These are phyloP conservation scores for Drosophila oshimai DNA, from an alignment of 1,140 invertebrate genomes.

Conservation along the genomic window DNA sequence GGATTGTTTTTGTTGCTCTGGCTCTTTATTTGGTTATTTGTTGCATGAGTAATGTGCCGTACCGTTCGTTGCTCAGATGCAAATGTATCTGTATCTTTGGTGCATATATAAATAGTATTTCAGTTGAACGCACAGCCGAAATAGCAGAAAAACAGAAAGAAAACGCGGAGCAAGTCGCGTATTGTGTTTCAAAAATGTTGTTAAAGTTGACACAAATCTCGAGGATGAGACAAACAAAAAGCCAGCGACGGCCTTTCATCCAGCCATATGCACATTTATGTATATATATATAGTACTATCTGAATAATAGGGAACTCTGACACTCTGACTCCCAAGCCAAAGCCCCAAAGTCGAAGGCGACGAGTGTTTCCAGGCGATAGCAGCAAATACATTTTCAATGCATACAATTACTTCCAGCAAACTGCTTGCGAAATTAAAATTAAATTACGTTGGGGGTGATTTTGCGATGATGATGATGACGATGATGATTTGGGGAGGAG, in stretches of 20 bases:
- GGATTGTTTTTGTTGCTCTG: conserved; percentile 27
- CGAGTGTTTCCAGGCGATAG: conserved; percentile 70
- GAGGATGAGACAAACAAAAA: conserved; percentile 37
- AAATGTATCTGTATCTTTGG: conserved; percentile 69
- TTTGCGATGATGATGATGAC: no score
- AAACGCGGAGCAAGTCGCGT: conserved; percentile 15
- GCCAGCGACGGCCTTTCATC: conserved; percentile 34
- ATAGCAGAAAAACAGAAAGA: conserved; percentile 50
- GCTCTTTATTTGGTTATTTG: conserved; percentile 42
- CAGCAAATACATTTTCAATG: conserved; percentile 73
- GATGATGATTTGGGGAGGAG: background rate
- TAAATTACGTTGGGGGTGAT: conserved; percentile 65
- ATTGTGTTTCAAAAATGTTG: conserved; percentile 71
- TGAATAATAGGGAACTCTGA: conserved; percentile 11
- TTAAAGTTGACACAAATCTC: conserved; percentile 70
- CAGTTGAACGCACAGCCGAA: conserved; percentile 76
- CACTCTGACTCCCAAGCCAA: conserved; percentile 2
- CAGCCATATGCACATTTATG: conserved; percentile 4
- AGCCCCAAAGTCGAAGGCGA: conserved; percentile 24
- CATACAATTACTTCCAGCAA: conserved; percentile 78
- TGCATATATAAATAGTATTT: conserved; percentile 80
- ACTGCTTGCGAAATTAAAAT: conserved; percentile 79
- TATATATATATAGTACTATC: conserved; percentile 17
- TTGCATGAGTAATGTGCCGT: conserved; percentile 67
- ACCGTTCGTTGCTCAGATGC: conserved; percentile 53